A percentile compares a stretch with the other conserved stretches of the same genome.
Conservation (phyloP, 2,113 vertebrate genomes). For the Lophura nycthemera region DNA sequence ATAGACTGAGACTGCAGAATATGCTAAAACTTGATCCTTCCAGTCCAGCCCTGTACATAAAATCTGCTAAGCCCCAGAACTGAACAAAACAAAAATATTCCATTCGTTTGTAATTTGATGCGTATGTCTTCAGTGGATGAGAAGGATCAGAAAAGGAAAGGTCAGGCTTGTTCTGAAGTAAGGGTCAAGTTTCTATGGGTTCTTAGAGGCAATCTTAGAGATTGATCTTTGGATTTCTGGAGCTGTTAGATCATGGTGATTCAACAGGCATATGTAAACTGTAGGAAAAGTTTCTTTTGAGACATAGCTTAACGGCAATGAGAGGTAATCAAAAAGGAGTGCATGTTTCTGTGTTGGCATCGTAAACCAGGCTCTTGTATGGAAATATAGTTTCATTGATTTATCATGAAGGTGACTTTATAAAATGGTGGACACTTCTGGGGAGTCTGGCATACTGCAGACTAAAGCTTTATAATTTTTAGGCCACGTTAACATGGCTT, state of each 20-base stretch:
- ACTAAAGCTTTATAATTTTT: not conserved
- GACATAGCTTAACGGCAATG: not conserved
- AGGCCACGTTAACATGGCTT: not conserved
- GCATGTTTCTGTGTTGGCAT: not conserved
- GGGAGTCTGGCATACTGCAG: not conserved
- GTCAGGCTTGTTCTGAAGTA: conserved; percentile 20
- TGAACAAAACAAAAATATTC: not conserved
- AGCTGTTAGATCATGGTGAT: not conserved
- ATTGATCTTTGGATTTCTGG: conserved; percentile 10
- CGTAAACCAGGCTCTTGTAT: not conserved
- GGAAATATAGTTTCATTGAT: not conserved
- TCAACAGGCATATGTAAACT: conserved; percentile 16
- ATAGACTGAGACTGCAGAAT: not conserved
- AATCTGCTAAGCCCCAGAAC: conserved; percentile 3
- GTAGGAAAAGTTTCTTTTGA: not conserved
- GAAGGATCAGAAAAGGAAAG: not conserved
- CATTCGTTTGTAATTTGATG: conserved; percentile 29
- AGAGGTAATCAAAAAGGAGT: not conserved
- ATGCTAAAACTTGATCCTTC: conserved; percentile 15
- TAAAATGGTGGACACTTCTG: not conserved
- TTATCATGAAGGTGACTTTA: not conserved
- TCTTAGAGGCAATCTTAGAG: not conserved
- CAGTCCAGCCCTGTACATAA: not conserved
- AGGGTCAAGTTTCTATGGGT: not conserved
- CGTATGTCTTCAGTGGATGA: not conserved